Conservation (phyloP, 2,113 vertebrate genomes). For the Pedionomus torquatus region DNA sequence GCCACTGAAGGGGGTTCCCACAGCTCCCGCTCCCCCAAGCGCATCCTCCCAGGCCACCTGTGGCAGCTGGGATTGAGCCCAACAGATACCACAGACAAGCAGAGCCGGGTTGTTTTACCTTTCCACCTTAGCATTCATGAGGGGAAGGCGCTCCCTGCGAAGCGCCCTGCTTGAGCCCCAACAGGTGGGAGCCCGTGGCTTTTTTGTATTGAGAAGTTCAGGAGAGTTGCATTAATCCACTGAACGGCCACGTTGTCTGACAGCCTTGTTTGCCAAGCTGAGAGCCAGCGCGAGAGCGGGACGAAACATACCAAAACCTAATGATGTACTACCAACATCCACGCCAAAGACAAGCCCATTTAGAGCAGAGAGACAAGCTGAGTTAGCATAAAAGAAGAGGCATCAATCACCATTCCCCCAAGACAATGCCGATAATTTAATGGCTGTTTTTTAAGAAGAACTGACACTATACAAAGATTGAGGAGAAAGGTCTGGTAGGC, state of each 20-base stretch:
- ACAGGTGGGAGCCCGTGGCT: neutral
- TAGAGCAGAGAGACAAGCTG: conserved; percentile 50
- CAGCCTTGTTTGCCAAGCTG: neutral
- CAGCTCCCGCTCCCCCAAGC: accelerated
- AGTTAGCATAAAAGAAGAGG: conserved; percentile 56
- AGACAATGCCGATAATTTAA: conserved; percentile 70
- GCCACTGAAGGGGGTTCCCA: accelerated
- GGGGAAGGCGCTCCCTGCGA: neutral
- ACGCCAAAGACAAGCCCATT: conserved; percentile 35
- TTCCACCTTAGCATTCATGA: neutral
- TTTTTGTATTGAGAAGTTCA: neutral
- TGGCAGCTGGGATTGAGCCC: neutral
- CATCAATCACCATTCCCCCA: conserved; percentile 62
- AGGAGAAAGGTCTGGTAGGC: conserved; percentile 57
- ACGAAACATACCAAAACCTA: neutral
- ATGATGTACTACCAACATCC: conserved; percentile 42
- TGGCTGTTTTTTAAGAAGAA: conserved; percentile 65
- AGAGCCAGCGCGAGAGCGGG: neutral
- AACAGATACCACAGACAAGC: accelerated
- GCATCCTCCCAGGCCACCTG: accelerated
- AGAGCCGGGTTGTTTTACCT: neutral
- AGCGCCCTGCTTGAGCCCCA: neutral
- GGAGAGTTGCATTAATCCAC: neutral
- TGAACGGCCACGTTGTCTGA: accelerated
- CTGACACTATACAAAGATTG: conserved; percentile 40